Percentiles rank a stretch among this genome's conserved stretches.
Evolutionary conservation across 2,113 vertebrate species (phyloP).

Genomic region (Xiphophorus couchianus): DNA sequence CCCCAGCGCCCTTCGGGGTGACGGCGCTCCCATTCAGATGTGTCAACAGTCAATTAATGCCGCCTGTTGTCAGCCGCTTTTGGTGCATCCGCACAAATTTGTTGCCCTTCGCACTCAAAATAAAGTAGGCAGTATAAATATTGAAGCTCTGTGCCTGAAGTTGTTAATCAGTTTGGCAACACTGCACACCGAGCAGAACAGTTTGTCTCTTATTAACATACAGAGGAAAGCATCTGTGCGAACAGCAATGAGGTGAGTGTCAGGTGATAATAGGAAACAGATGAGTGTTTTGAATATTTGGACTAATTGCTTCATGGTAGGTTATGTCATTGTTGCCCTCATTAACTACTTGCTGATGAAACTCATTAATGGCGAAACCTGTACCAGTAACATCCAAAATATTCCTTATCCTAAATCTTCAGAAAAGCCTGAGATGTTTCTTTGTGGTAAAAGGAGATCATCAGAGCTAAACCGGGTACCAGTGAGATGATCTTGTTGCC

Average conservation of each 20-base stretch:
- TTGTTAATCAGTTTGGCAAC: conserved; percentile 67
- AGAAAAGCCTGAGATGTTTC: not conserved
- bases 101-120: conserved; percentile 67
- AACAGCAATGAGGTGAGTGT: conserved; percentile 16
- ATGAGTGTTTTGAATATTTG: not conserved
- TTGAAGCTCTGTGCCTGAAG: conserved; percentile 64
- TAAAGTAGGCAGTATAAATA: conserved; percentile 70
- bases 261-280: conserved; percentile 17
- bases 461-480: conserved; percentile 5
- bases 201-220: conserved; percentile 20
- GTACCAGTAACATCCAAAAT: conserved; percentile 13
- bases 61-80: conserved; percentile 64
- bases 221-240: conserved; percentile 19
- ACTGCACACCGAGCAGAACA: conserved; percentile 27
- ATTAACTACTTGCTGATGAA: conserved; percentile 17
- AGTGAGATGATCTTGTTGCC: not conserved
- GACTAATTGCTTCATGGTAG: conserved; percentile 12
- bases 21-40: conserved; percentile 66
- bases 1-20: conserved; percentile 65
- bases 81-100: conserved; percentile 66
- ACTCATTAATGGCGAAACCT: not conserved
- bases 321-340: conserved; percentile 12
- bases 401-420: conserved; percentile 20
- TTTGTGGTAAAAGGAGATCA: conserved; percentile 30
- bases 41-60: conserved; percentile 80